A percentile compares a stretch with the other conserved stretches of the same genome.
These are phyloP conservation scores for Cercocebus atys DNA, from an alignment of 2,113 vertebrate genomes.

Conservation along the genomic window DNA sequence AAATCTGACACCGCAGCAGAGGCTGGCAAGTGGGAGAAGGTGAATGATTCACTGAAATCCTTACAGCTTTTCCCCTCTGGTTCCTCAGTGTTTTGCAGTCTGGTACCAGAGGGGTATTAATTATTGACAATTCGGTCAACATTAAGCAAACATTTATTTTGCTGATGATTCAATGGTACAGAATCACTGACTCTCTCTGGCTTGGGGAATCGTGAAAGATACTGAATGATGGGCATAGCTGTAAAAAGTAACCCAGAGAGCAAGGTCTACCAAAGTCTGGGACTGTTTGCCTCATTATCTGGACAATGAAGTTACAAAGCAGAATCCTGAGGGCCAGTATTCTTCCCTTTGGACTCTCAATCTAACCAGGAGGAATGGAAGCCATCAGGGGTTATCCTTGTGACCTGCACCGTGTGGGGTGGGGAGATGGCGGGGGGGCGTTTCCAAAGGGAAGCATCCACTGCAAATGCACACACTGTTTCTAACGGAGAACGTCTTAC, in stretches of 20 bases:
- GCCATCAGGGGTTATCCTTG: neutral
- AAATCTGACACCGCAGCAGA: constrained; percentile 52
- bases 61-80: constrained; percentile 27
- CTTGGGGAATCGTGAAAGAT: neutral
- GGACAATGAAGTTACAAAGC: neutral
- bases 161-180: neutral
- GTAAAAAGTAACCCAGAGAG: neutral
- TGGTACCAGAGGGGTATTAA: neutral
- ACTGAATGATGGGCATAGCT: neutral
- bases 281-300: neutral
- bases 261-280: neutral
- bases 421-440: neutral
- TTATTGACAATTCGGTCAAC: constrained; percentile 68
- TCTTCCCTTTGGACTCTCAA: neutral
- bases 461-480: neutral
- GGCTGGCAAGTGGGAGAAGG: neutral
- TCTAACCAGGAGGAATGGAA: neutral
- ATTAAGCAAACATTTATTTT: constrained; percentile 64
- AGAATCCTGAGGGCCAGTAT: neutral
- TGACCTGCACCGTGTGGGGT: too few species aligned
- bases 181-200: neutral
- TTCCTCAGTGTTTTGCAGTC: constrained; percentile 38
- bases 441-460: neutral
- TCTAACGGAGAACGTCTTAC: neutral
- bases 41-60: constrained; percentile 35